These are phyloP conservation scores for Eupithecia centaureata DNA, from an alignment of 2,888 invertebrate genomes.

Conservation along the genomic window DNA sequence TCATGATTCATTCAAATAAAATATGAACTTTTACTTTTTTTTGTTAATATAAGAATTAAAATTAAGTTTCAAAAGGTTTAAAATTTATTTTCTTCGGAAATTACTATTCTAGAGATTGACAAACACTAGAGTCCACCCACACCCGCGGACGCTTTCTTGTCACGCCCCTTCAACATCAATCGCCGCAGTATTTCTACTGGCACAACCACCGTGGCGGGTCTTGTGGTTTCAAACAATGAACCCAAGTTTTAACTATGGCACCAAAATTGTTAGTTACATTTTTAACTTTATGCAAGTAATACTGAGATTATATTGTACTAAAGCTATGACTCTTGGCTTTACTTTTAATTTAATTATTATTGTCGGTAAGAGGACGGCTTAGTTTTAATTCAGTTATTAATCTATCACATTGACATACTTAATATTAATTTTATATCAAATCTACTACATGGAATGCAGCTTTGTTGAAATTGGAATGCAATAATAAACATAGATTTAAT, in stretches of 20 bases:
- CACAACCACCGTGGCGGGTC: not conserved
- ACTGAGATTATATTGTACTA: conserved; percentile 61
- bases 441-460: conserved; percentile 18
- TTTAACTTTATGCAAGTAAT: conserved; percentile 50
- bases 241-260: conserved; percentile 59
- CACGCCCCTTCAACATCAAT: not conserved
- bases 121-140: not conserved
- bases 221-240: not conserved
- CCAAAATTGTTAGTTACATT: conserved; percentile 52
- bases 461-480: conserved; percentile 16
- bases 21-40: too few species aligned
- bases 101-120: not conserved
- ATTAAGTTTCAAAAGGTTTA: too few species aligned
- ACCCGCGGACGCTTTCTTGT: not conserved
- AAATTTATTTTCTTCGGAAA: not conserved
- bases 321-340: not conserved
- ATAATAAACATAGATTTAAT: not conserved
- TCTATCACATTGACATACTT: not conserved
- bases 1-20: too few species aligned
- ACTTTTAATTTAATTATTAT: conserved; percentile 48
- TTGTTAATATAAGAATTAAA: too few species aligned
- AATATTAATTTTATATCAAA: not conserved
- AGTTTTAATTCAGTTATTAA: not conserved
- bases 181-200: too few species aligned
- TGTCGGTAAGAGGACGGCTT: conserved; percentile 55